These are phyloP conservation scores for Sebastes paucispinis DNA, from an alignment of 2,797 vertebrate species.

Conservation along the genomic window DNA sequence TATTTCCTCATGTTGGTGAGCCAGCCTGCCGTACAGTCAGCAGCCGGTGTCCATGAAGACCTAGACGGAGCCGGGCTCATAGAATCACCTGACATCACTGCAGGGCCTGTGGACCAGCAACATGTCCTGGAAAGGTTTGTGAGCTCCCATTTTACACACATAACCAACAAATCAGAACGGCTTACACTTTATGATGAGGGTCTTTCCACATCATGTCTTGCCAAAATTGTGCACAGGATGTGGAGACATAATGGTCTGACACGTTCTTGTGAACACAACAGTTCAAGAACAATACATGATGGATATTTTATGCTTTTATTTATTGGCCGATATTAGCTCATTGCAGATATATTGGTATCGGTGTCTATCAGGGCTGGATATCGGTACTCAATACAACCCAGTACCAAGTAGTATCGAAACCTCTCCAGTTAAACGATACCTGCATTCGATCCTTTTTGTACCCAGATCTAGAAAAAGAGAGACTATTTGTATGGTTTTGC, in stretches of 20 bases:
- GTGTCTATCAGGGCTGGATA: neutral
- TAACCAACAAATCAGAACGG: neutral
- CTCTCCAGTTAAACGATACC: too few relatives aligned
- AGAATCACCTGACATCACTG: conserved; percentile 26
- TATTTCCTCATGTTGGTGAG: neutral
- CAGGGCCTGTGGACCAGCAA: conserved; percentile 81
- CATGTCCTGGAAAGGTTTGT: conserved; percentile 88
- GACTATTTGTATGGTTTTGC: too few relatives aligned
- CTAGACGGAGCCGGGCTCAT: conserved; percentile 1
- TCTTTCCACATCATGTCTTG: neutral
- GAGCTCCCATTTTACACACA: neutral
- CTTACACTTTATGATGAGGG: neutral
- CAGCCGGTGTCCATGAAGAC: neutral
- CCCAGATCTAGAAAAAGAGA: too few relatives aligned
- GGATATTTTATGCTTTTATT: neutral
- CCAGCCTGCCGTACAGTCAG: neutral
- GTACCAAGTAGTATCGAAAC: too few relatives aligned
- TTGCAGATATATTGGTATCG: neutral
- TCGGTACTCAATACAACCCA: too few relatives aligned
- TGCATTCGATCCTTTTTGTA: too few relatives aligned
- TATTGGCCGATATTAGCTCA: neutral
- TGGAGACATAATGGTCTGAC: neutral
- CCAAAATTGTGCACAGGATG: neutral
- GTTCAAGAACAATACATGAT: too few relatives aligned
- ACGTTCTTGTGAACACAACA: neutral